Evolutionary conservation across 2,113 vertebrate species (phyloP).

Genomic region (Campylorhamphus procurvoides): DNA sequence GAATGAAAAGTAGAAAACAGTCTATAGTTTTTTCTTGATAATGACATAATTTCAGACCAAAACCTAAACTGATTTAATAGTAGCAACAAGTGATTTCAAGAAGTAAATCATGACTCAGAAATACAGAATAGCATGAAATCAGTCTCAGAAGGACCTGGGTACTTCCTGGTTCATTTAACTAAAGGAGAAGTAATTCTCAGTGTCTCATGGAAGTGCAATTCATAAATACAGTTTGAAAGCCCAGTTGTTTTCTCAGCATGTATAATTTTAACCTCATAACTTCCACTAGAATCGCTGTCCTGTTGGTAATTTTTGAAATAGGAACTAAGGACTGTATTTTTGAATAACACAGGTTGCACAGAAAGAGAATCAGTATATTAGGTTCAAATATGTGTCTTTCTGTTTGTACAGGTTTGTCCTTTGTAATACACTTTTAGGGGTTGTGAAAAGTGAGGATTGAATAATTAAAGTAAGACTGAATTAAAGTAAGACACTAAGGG

Average conservation of each 20-base stretch:
- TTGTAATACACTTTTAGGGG: not conserved
- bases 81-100: not conserved
- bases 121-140: not conserved
- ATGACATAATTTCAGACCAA: not conserved
- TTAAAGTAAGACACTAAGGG: no score
- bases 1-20: not conserved
- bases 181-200: not conserved
- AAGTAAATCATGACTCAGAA: not conserved
- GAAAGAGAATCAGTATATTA: not conserved
- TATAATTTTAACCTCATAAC: not conserved
- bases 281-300: not conserved
- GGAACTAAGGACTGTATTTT: not conserved
- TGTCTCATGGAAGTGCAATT: not conserved
- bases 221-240: not conserved
- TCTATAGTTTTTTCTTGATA: not conserved
- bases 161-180: not conserved
- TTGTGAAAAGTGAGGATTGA: not conserved
- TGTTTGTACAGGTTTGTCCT: not conserved
- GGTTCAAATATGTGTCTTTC: not conserved
- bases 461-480: not conserved
- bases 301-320: not conserved
- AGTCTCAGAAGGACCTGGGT: not conserved
- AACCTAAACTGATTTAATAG: not conserved
- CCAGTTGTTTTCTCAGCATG: not conserved
- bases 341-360: not conserved